These are phyloP conservation scores for Orestias chungarensis DNA, from an alignment of 2,797 vertebrate species.

Conservation along the genomic window DNA sequence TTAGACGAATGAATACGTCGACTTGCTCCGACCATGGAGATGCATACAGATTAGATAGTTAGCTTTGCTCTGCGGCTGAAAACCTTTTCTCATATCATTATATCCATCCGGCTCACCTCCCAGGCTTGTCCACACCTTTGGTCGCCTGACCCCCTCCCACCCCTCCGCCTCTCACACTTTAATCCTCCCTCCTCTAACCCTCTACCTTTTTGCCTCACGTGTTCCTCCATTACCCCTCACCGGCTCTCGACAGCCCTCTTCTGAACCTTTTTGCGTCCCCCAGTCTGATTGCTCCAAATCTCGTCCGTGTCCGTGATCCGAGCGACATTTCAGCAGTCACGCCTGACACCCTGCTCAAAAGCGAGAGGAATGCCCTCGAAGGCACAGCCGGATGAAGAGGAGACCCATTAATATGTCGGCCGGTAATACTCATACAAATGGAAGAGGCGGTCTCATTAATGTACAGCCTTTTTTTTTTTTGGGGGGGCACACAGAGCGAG, in stretches of 20 bases:
- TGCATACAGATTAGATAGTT: slow-evolving; percentile 25
- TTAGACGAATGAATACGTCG: slow-evolving; percentile 40
- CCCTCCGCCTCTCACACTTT: slow-evolving; percentile 23
- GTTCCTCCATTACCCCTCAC: slow-evolving; percentile 3
- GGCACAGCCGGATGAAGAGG: slow-evolving; percentile 22
- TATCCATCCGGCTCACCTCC: slow-evolving; percentile 22
- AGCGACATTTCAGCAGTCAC: slow-evolving; percentile 78
- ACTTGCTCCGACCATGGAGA: slow-evolving; percentile 45
- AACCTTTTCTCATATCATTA: slow-evolving; percentile 20
- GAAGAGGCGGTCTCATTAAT: slow-evolving; percentile 53
- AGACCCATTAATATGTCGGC: slow-evolving; percentile 46
- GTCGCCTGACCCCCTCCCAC: slow-evolving; percentile 3
- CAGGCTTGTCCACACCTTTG: not conserved
- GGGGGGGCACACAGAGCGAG: slow-evolving; percentile 26
- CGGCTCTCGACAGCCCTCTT: slow-evolving; percentile 32
- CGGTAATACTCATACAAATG: slow-evolving; percentile 37
- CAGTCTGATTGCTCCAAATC: slow-evolving; percentile 61
- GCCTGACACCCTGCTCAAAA: slow-evolving; percentile 54
- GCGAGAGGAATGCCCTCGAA: slow-evolving; percentile 29
- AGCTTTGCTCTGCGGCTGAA: slow-evolving; percentile 18
- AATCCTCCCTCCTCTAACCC: slow-evolving; percentile 49
- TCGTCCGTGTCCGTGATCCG: slow-evolving; percentile 60
- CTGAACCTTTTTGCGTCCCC: slow-evolving; percentile 14
- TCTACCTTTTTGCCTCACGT: slow-evolving; percentile 5
- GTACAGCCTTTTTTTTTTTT: slow-evolving; percentile 33